Percentiles rank a stretch among this genome's conserved stretches.
Evolutionary conservation across 1,140 invertebrate genomes (phyloP).

Genomic region (Ectropis grisescens): DNA sequence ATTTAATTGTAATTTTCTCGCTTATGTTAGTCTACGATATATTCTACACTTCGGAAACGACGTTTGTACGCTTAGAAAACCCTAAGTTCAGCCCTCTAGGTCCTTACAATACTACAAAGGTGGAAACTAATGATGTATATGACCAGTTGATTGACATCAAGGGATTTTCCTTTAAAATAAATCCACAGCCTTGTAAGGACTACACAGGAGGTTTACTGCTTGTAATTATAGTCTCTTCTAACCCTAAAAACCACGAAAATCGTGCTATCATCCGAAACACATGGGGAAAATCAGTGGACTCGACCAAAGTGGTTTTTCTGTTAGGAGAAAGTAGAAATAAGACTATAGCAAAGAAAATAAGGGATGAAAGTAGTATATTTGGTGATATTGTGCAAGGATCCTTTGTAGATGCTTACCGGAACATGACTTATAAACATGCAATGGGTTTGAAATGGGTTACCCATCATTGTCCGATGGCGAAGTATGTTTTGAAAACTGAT

Average conservation of each 20-base stretch:
- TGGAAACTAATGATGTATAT: constrained; percentile 17
- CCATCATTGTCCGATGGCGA: constrained; percentile 77
- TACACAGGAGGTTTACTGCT: constrained; percentile 60
- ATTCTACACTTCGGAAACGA: constrained; percentile 5
- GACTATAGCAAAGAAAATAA: constrained; percentile 57
- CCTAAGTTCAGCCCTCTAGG: constrained; percentile 20
- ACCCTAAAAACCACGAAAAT: constrained; percentile 74
- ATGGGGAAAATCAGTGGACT: constrained; percentile 71
- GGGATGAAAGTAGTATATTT: constrained; percentile 73
- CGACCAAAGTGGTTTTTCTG: constrained; percentile 76
- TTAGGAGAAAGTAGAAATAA: constrained; percentile 72
- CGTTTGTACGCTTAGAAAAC: constrained; percentile 11
- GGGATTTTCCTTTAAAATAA: constrained; percentile 72
- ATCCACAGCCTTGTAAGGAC: constrained; percentile 66
- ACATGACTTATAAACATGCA: constrained; percentile 90
- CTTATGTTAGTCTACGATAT: constrained; percentile 13
- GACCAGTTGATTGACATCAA: constrained; percentile 69
- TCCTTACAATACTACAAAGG: constrained; percentile 15
- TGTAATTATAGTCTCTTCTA: constrained; percentile 78
- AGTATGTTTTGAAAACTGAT: constrained; percentile 83
- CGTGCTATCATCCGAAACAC: constrained; percentile 76
- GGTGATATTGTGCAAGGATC: constrained; percentile 84
- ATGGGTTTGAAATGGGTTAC: constrained; percentile 87
- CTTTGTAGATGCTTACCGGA: constrained; percentile 85
- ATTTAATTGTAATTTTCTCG: constrained; percentile 11